Evolutionary conservation across 2,888 invertebrate species (phyloP), one percentile per base, ranked within the genome.

Genomic region (Xanthorhoe designata): DNA sequence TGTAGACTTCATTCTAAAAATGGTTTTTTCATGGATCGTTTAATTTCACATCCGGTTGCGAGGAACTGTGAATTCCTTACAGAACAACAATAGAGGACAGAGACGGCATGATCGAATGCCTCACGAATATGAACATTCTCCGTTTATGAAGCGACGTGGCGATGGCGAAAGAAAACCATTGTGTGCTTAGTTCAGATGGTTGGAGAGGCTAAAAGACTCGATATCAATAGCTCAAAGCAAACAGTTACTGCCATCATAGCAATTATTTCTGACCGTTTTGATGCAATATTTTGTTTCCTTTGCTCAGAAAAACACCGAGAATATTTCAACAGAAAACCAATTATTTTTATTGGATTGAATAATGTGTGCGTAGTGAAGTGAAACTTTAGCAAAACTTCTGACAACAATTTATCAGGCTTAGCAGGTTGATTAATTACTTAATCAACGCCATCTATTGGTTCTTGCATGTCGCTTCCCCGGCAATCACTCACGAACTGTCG

Each of bases 381-480:
- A 29, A 64, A 64, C 55, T 65, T 61, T 45, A 65, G 45, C 38
- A 42, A 29, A 69, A 71, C 61, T 62, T 65, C 68, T 68, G 60
- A 64, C 59, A 68, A 69, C 72, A 55, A 73, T 75, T 72, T 67
- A 74, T 75, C 74, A 75, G 70, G 74, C 72, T 75, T 70, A 70
- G 68, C 64, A 69, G 72, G 80, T 87, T 91, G 90, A 92, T 90
- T 87, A 88, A 92, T 88, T 84, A 80, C 81, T 87, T 86, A 90
- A 92, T 92, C 84, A 87, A 90, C 81, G 82, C 87, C 86, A 89
- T 84, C 86, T 90, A 88, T 89, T 79, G 85, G 82, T 80, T 78
- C 80, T 85, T 79, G 81, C 79, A 80, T 81, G 86, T 89, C 87
- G 84, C 83, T 84, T 76, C 73, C 74, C 74, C 73, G 73, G 84